Evolutionary conservation across 2,113 vertebrate species (phyloP).

Genomic region (Meriones unguiculatus): DNA sequence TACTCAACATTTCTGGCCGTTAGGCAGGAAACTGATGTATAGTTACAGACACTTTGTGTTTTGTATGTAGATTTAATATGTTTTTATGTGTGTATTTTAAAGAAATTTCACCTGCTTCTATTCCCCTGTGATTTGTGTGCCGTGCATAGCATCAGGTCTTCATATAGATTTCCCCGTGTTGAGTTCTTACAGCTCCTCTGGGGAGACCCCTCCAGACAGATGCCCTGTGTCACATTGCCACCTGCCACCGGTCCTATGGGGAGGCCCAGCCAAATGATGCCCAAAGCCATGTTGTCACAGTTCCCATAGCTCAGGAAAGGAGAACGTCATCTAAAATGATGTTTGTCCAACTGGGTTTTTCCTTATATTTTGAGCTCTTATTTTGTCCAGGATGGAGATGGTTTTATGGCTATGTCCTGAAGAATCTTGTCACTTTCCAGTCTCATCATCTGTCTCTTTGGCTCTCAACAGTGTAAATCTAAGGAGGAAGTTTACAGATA

Average conservation of each 20-base stretch:
- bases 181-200: conserved; percentile 81
- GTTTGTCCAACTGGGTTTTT: conserved; percentile 27
- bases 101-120: conserved; percentile 82
- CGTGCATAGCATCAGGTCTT: conserved; percentile 81
- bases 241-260: conserved; percentile 81
- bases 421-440: background rate
- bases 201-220: conserved; percentile 83
- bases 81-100: conserved; percentile 85
- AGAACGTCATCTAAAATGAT: background rate
- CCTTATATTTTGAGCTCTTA: background rate
- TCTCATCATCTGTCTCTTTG: background rate
- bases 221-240: conserved; percentile 80
- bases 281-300: conserved; percentile 80
- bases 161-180: conserved; percentile 81
- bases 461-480: background rate
- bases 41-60: conserved; percentile 80
- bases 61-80: conserved; percentile 83
- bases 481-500: background rate
- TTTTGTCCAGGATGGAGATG: background rate
- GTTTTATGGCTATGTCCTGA: background rate
- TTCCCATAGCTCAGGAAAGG: conserved; percentile 79
- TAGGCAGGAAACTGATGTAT: conserved; percentile 83
- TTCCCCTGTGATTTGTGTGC: conserved; percentile 82
- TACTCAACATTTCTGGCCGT: conserved; percentile 84
- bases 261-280: conserved; percentile 83